Evolutionary conservation across 2,797 vertebrate genomes (phyloP), one percentile per base, ranked within the genome.

Genomic region (Darevskia nairensis): DNA sequence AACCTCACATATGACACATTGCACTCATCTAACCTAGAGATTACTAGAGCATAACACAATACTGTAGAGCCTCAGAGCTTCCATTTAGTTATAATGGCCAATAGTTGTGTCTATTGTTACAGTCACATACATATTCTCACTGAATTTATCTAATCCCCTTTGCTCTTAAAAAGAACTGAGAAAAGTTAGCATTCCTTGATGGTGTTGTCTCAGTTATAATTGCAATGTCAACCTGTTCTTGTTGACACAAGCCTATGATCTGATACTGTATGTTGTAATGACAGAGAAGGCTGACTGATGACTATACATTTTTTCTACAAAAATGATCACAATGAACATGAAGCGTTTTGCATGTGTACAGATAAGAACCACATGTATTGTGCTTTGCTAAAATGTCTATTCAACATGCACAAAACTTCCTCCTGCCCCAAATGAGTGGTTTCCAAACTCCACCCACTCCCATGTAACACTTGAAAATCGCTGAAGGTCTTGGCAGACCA

Each of bases 201-300:
- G 17, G 68, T 17, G 61, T 74, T 35, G 8, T 77, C 29, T 50
- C 32, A 79, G 23, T n/a, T 55, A 4, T 17, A 25, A 9, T 21
- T 55, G 46, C 68, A 85, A 79, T 88, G 2, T 39, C 59, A 87
- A 19, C 61, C 85, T 76, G 19, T 91, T 72, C 10, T 21, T 61
- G 7, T 68, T 66, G 44, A 21, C 27, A 39, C 77, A 74, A 68
- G 19, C 21, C 46, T 1, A 13, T 15, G 13, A 68, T 88, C 78
- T 66, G 55, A 21, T 86, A 41, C 39, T 41, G 39, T 41, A 72
- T 68, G 44, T 2, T 87, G 19, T 80, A 71, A 83, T 35, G 79
- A 74, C 21, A 84, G 68, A 61, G 3, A 89, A 76, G 11, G 21
- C 79, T 74, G 86, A n/a, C 23, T 50, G 50, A 50, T 61, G 19